These are phyloP conservation scores for Bergia sp. DNA, from an alignment of 92 coral and sea anemone species.

Conservation along the genomic window DNA sequence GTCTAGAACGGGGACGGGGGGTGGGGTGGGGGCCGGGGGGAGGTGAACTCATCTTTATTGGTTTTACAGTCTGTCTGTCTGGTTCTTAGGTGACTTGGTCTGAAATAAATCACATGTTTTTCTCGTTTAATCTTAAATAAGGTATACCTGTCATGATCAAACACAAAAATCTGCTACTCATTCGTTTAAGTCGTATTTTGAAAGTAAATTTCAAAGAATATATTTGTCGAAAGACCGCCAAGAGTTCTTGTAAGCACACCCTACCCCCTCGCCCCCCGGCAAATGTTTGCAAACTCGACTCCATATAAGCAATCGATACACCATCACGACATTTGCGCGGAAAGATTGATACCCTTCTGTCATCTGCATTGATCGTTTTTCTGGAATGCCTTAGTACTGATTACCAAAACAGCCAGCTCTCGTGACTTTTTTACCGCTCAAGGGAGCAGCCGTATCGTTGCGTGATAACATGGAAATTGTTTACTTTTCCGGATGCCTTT, in stretches of 20 bases:
- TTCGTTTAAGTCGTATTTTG: no score
- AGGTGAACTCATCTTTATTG: no score
- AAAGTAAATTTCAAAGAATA: no score
- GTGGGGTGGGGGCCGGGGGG: no score
- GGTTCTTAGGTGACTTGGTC: no score
- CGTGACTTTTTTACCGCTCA: constrained; percentile 32
- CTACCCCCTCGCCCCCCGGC: background rate
- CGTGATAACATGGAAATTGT: constrained; percentile 36
- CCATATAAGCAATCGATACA: background rate
- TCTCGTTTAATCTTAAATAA: no score
- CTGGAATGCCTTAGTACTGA: background rate
- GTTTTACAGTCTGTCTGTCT: no score
- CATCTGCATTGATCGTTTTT: constrained; percentile 2
- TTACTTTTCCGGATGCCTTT: constrained; percentile 5
- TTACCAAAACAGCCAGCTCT: constrained; percentile 20
- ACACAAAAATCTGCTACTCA: no score
- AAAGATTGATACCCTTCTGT: constrained; percentile 1
- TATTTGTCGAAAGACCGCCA: no score
- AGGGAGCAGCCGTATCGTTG: background rate
- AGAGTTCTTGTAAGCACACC: background rate
- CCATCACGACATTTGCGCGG: background rate
- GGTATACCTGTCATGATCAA: no score
- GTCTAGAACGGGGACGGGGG: no score
- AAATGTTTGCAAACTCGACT: background rate
- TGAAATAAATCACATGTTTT: no score